Conservation (phyloP, 2,888 invertebrate species). For the Biston betularia region DNA sequence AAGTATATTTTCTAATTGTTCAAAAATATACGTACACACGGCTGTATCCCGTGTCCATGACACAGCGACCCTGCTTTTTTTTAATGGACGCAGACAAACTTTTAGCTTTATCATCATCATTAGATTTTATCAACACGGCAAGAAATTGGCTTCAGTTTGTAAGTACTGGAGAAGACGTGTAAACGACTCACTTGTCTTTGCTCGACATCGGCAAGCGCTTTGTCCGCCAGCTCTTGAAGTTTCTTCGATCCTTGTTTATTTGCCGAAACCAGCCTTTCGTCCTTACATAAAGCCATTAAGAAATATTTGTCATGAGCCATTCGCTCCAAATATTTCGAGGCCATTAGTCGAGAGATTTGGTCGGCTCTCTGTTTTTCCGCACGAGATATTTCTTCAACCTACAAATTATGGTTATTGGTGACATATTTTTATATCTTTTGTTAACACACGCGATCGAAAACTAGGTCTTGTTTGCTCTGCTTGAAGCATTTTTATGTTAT, state of each 20-base stretch:
- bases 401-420: slow-evolving; percentile 51
- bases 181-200: slow-evolving; percentile 68
- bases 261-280: slow-evolving; percentile 74
- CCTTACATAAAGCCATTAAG: slow-evolving; percentile 72
- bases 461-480: slow-evolving; percentile 28
- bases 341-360: slow-evolving; percentile 77
- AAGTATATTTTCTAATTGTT: too few species aligned
- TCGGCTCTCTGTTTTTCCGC: slow-evolving; percentile 72
- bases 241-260: slow-evolving; percentile 73
- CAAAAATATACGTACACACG: too few species aligned
- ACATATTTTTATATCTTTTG: slow-evolving; percentile 45
- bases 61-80: too few species aligned
- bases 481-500: slow-evolving; percentile 24
- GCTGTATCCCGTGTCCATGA: too few species aligned
- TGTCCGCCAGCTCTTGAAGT: slow-evolving; percentile 69
- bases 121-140: too few species aligned
- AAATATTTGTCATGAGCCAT: slow-evolving; percentile 84
- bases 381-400: slow-evolving; percentile 75
- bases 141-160: too few species aligned
- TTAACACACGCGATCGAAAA: slow-evolving; percentile 17
- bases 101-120: too few species aligned
- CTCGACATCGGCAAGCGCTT: slow-evolving; percentile 72
- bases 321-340: slow-evolving; percentile 79
- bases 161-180: too few species aligned
- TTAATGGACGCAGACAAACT: too few species aligned